These are phyloP conservation scores for Chelon auratus DNA, from an alignment of 2,797 vertebrate species.

Conservation along the genomic window DNA sequence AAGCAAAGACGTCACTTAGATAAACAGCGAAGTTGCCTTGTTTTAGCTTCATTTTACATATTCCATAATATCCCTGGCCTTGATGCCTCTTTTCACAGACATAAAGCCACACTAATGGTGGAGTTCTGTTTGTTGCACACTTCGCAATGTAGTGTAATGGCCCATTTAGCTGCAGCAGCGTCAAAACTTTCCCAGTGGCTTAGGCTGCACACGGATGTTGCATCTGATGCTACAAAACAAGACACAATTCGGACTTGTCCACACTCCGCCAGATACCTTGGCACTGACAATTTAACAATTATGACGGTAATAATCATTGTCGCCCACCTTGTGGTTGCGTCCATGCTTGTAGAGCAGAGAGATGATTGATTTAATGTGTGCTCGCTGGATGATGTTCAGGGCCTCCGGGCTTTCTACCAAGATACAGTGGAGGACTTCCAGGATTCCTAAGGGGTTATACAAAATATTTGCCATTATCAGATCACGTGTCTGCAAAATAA, in stretches of 20 bases:
- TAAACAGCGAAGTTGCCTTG: too few relatives aligned
- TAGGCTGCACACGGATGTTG: neutral
- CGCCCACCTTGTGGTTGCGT: constrained; percentile 95
- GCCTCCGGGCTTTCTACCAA: constrained; percentile 98
- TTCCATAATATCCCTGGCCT: too few relatives aligned
- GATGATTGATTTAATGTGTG: constrained; percentile 97
- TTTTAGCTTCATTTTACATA: too few relatives aligned
- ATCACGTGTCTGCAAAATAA: neutral
- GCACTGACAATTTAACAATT: too few relatives aligned
- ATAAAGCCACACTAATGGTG: neutral
- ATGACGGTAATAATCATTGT: neutral
- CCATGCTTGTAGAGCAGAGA: constrained; percentile 97
- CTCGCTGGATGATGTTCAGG: constrained; percentile 94
- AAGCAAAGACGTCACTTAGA: too few relatives aligned
- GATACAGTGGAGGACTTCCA: constrained; percentile 97
- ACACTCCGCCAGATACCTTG: neutral
- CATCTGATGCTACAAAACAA: too few relatives aligned
- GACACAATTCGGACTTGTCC: neutral
- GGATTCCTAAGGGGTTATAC: constrained; percentile 86
- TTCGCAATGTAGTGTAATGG: neutral
- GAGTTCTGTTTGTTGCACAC: neutral
- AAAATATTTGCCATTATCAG: constrained; percentile 9
- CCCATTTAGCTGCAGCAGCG: neutral
- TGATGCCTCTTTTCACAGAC: too few relatives aligned
- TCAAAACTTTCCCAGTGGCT: too few relatives aligned